Base-by-base conservation (phyloP, 1,140 invertebrate species). In the Asbolus verrucosus region DNA sequence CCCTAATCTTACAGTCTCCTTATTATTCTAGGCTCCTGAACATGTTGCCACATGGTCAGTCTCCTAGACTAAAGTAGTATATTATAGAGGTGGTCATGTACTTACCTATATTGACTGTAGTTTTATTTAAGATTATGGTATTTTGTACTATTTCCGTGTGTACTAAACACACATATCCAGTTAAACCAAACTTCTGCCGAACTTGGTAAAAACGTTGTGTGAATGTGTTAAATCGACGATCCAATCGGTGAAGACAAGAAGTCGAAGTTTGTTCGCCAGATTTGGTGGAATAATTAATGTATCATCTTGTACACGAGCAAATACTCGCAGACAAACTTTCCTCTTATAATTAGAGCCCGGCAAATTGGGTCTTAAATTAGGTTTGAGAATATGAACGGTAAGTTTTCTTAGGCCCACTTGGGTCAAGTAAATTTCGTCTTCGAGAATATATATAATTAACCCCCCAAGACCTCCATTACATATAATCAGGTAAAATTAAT, bases 311-410 rank as follows among this genome's bases (percentile, higher is more conserved):
- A 50, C 43, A 50, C 18, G 43, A 50, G 43, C 18, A 21, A 50
- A 54, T 54, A 13, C 19, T 31, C 14, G 24, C 19, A 43, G 39
- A 43, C 39, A 18, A 43, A 54, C 21, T 54, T 54, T 54, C 46
- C 46, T 54, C 46, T 31, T 14, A 27, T 27, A 54, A 54, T 54
- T 54, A 54, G 21, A 24, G 46, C 46, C 21, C 43, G 16, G 43
- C 43, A 50, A 50, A 50, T 50, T 50, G 43, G 43, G 43, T 50
- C 43, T 50, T 50, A 50, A 50, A 50, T 50, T 50, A 21, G 43
- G 15, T 50, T 43, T 18, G 39, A 43, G 39, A 43, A 43, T 43
- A 43, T 43, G 13, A 43, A 16, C 46, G 46, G 21, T 13, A 16
- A 54, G 21, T 54, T 54, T 54, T 54, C 46, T 54, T 54, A 54